phyloP scores from a whole-genome alignment of 2,888 invertebrate genomes.

The Xanthorhoe spadicearia region DNA sequence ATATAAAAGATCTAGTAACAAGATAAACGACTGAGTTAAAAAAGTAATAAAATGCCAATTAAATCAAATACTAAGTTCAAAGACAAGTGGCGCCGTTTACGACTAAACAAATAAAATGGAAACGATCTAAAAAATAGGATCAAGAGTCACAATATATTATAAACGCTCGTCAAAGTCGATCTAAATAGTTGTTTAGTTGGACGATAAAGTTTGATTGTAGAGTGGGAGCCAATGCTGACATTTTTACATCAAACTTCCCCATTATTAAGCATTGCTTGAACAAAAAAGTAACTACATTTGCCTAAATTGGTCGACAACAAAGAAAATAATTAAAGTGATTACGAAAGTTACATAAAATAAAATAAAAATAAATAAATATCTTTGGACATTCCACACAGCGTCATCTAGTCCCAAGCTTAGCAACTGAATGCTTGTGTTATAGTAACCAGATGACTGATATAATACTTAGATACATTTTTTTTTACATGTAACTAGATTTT shows the following conservation, averaged over 20 bases:
- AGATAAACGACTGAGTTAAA: constrained; percentile 2
- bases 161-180: constrained; percentile 68
- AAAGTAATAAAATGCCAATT: constrained; percentile 28
- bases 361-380: too few species aligned
- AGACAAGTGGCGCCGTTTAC: constrained; percentile 59
- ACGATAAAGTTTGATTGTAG: constrained; percentile 32
- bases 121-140: constrained; percentile 71
- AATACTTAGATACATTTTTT: too few species aligned
- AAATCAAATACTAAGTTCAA: constrained; percentile 26
- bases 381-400: too few species aligned
- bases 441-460: too few species aligned
- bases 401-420: too few species aligned
- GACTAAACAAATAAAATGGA: constrained; percentile 59
- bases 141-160: constrained; percentile 72
- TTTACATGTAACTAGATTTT: too few species aligned
- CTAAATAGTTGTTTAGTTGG: constrained; percentile 56
- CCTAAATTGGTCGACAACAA: too few species aligned
- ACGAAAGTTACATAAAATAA: too few species aligned
- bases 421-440: too few species aligned
- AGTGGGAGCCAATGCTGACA: neutral
- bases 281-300: too few species aligned
- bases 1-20: neutral
- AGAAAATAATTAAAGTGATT: too few species aligned
- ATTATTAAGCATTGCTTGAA: neutral
- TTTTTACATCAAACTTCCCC: constrained; percentile 1